Conservation (phyloP, 92 coral and sea anemone genomes). For the Phenganax marumi region DNA sequence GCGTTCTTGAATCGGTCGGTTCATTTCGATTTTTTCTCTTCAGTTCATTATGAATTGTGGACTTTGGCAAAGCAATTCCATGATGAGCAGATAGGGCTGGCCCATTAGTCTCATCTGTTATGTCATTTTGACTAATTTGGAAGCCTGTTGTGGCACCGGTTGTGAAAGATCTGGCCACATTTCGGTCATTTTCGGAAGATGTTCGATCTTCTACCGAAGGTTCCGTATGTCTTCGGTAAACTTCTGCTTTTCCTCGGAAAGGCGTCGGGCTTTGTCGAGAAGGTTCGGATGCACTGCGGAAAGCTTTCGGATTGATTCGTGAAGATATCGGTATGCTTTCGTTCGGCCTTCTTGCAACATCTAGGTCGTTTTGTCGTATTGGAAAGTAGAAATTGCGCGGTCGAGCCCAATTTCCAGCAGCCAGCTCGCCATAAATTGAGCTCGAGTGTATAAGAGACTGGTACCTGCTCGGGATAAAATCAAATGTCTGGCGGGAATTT, state of each 20-base stretch:
- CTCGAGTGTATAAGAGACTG: constrained; percentile 13
- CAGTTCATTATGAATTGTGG: not conserved
- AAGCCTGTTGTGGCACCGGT: not conserved
- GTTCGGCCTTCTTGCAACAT: not conserved
- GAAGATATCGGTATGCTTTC: not conserved
- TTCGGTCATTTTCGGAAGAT: not conserved
- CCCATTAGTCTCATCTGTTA: not conserved
- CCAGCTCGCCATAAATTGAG: not conserved
- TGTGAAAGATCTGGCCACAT: not conserved
- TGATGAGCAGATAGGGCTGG: not conserved
- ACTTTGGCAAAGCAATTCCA: constrained; percentile 1
- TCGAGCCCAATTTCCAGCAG: constrained; percentile 1
- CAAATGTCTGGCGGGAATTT: not conserved
- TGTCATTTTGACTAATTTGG: not conserved
- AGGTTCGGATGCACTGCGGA: not conserved
- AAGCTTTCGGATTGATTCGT: not conserved
- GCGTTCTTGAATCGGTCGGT: not conserved
- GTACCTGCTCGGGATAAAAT: constrained; percentile 34
- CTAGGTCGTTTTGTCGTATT: not conserved
- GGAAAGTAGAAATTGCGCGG: not conserved
- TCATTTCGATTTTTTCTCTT: not conserved
- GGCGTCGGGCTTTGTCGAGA: not conserved
- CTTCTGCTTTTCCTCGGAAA: not conserved
- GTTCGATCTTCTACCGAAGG: not conserved
- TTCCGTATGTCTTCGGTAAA: not conserved